A percentile compares a stretch with the other conserved stretches of the same genome.
Evolutionary conservation across 1,140 invertebrate species (phyloP).

Genomic region (Drosophila tristis): DNA sequence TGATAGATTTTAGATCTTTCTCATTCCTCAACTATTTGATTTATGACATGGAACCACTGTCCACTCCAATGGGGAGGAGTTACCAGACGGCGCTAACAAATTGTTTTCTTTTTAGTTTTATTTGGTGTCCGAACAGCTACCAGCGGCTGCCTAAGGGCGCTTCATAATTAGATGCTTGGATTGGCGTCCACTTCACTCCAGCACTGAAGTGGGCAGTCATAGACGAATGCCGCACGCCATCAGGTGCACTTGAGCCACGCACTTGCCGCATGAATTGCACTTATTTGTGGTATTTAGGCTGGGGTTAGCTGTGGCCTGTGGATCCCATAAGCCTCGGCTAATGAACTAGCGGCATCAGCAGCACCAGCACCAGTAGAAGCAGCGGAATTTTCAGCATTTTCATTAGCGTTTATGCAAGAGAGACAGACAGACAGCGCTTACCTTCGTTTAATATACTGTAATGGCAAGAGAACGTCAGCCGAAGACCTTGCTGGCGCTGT

Average conservation of each 20-base stretch:
- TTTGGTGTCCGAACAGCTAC: slow-evolving; percentile 32
- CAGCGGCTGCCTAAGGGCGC: slow-evolving; percentile 29
- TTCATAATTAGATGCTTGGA: slow-evolving; percentile 62
- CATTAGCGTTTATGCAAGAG: slow-evolving; percentile 70
- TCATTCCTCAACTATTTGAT: not conserved
- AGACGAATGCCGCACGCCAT: slow-evolving; percentile 4
- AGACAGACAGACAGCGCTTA: slow-evolving; percentile 37
- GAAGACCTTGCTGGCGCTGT: slow-evolving; percentile 40
- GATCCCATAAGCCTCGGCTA: slow-evolving; percentile 53
- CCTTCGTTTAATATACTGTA: slow-evolving; percentile 65
- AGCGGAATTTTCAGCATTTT: slow-evolving; percentile 58
- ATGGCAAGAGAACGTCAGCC: slow-evolving; percentile 64
- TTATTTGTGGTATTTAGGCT: slow-evolving; percentile 45
- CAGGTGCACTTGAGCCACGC: slow-evolving; percentile 45
- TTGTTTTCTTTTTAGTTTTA: slow-evolving; percentile 44
- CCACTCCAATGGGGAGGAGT: slow-evolving; percentile 25
- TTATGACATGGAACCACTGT: slow-evolving; percentile 19
- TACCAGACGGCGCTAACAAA: slow-evolving; percentile 48
- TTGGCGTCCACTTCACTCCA: slow-evolving; percentile 25
- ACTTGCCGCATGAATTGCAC: slow-evolving; percentile 71
- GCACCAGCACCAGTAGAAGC: slow-evolving; percentile 16
- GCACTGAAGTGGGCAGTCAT: slow-evolving; percentile 1
- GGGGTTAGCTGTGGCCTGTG: slow-evolving; percentile 49
- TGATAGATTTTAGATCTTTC: not conserved
- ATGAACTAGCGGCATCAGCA: slow-evolving; percentile 45